phyloP scores from a whole-genome alignment of 2,113 vertebrate species.

The Murina feae region DNA sequence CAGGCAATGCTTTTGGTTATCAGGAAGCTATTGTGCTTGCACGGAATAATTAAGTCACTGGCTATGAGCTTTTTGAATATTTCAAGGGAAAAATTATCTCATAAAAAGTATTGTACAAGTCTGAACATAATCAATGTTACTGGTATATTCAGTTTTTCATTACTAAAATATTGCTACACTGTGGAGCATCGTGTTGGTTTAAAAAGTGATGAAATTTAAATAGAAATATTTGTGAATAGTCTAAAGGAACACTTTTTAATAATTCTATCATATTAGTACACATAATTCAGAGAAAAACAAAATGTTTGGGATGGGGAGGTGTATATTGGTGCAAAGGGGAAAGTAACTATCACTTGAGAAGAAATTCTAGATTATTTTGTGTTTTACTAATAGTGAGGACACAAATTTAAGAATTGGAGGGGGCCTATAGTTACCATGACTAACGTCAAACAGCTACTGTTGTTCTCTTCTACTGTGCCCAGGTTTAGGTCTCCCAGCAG shows the following conservation, averaged over 20 bases:
- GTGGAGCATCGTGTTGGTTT: neutral
- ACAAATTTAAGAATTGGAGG: neutral
- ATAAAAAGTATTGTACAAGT: neutral
- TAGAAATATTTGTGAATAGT: neutral
- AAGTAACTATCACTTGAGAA: neutral
- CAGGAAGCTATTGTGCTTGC: neutral
- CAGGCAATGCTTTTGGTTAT: neutral
- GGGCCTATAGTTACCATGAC: neutral
- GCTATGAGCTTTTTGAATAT: constrained; percentile 14
- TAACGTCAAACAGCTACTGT: rapidly evolving
- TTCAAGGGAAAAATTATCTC: neutral
- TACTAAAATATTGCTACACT: neutral
- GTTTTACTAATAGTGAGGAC: neutral
- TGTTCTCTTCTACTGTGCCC: neutral
- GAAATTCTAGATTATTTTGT: neutral
- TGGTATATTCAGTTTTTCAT: neutral
- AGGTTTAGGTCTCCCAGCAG: neutral
- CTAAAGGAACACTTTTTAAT: neutral
- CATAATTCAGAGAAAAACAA: neutral
- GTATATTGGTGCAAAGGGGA: neutral
- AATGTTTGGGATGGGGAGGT: neutral
- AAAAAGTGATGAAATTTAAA: constrained; percentile 16
- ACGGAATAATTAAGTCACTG: constrained; percentile 25
- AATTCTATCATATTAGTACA: neutral
- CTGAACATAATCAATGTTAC: neutral